Evolutionary conservation across 2,797 vertebrate genomes (phyloP), one percentile per base, ranked within the genome.

Genomic region (Octomys mimax): DNA sequence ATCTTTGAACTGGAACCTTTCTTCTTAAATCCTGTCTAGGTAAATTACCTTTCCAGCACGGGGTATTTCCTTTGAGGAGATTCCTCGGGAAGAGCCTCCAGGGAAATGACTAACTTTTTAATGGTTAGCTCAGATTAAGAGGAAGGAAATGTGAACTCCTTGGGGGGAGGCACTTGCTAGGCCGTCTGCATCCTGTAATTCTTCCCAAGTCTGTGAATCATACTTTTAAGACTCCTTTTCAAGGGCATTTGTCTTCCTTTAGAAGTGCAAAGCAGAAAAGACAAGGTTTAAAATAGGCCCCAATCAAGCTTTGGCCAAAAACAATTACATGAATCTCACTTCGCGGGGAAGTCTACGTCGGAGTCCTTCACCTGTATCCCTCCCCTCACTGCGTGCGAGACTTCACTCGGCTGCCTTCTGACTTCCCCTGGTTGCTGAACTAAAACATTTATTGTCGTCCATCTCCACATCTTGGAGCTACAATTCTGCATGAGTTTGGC

Each of bases 181-280:
- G 97, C 98, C 97, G 98, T 96, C 98, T 98, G 98, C 98, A 98
- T 99, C 98, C 98, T 98, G 98, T 98, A 97, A 99, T 99, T 99
- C 98, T 98, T 99, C 98, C 97, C 97, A 96, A 97, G 96, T 97
- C 93, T 8, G 96, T 99, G 98, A 98, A 98, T 99, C 98, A 99
- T 79, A 98, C 98, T 97, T 98, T 94, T 94, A 98, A 98, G 98
- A 96, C 92, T 97, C 94, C 98, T 97, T 98, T 98, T 98, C 98
- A 98, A 98, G 98, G 98, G 96, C 98, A 98, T 98, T 98, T 97
- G 96, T 98, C 98, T 98, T 98, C 98, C 98, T 98, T 98, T 97
- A 96, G 98, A 97, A 97, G 92, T 84, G 97, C 98, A 98, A 98
- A 97, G 97, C 97, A 98, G 97, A 79, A 98, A 98, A 98, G 89